Evolutionary conservation across 1,140 invertebrate genomes (phyloP), one percentile per base, ranked within the genome.

Genomic region (Drosophila ananassae): DNA sequence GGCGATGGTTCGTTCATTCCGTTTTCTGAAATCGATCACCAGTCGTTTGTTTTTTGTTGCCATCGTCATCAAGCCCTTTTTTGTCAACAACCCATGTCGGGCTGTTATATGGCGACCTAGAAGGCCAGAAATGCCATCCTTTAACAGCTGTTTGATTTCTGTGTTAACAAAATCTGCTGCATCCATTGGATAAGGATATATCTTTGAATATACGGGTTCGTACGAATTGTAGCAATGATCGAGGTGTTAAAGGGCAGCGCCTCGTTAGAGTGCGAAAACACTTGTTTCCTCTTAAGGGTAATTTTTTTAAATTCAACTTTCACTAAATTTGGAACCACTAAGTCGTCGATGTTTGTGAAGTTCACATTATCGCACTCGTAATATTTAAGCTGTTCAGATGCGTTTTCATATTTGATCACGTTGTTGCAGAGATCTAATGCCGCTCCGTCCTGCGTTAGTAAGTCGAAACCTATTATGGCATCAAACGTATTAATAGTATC

Each of bases 11-110:
- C 68, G 83, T 28, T 81, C 68, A 47, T 92, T 92, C 10, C 92
- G 44, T 66, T 85, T 89, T 22, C 83, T 64, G 53, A 81, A 92
- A 66, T 92, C 91, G 12, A 92, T 76, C 2, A 92, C 91, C 21
- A 92, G 57, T 17, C 91, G 24, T 60, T 77, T 76, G n/a, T 62
- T 91, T 89, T 13, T 32, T 69, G 53, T 79, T 76, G 24, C 77
- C 81, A 2, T 25, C 12, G 2, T 53, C 54, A 41, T 79, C 68
- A n/a, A 21, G 28, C 21, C 67, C 59, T 41, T 83, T 76, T 58
- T 84, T 89, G 25, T 63, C 61, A 5, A 84, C 75, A 17, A 81
- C 68, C 72, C 74, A 80, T 32, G 77, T 55, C 7, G 72, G 25
- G 28, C 46, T 73, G 51, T 85, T 85, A 24, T 62, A 82, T 8